Base-by-base conservation (phyloP, 2,113 vertebrate species). In the Oenanthe melanoleuca region DNA sequence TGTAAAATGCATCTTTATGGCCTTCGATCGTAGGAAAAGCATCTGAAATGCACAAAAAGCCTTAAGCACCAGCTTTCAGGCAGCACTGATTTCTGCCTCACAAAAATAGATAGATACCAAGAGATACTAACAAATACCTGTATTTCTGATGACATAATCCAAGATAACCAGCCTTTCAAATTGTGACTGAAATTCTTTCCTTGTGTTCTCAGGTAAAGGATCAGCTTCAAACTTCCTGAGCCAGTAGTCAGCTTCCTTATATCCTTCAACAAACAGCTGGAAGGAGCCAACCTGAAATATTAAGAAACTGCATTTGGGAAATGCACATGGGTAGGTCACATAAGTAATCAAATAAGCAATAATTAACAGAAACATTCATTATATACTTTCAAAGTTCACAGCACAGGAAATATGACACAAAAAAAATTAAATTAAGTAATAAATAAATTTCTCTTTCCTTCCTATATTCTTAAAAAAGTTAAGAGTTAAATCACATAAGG, bases 71-170 rank as follows among this genome's bases (percentile, higher is more conserved):
- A 61, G 38, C 42, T 74, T 72, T 61, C 61, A 71, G 49, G 12
- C 44, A 92, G 60, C 72, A 63, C 1, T 61, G 52, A 18, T 88
- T 77, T 64, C 52, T 86, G 60, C 34, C 34, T 96, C 72, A 67
- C 55, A 70, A 37, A 56, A 90, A 21, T 0, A 61, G n/a, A 47
- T 0, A 63, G 17, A 24, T 42, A 87, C 4, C 2, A 8, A 40
- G 21, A 87, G 26, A 77, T 16, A 49, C 13, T 33, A 37, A 75
- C 7, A 85, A 72, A 75, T 97, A 99, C 99, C 99, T 92, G 99
- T 99, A 97, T 99, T 99, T 96, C 99, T 98, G 96, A 99, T 99
- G 14, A 99, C 98, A 57, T 99, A 99, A 98, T 99, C 99, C 92
- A 99, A 97, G 85, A 99, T 96, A 50, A 99, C 99, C 72, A 99